A percentile compares a stretch with the other conserved stretches of the same genome.
Conservation (phyloP, 2,888 invertebrate species). For the Leucania comma region DNA sequence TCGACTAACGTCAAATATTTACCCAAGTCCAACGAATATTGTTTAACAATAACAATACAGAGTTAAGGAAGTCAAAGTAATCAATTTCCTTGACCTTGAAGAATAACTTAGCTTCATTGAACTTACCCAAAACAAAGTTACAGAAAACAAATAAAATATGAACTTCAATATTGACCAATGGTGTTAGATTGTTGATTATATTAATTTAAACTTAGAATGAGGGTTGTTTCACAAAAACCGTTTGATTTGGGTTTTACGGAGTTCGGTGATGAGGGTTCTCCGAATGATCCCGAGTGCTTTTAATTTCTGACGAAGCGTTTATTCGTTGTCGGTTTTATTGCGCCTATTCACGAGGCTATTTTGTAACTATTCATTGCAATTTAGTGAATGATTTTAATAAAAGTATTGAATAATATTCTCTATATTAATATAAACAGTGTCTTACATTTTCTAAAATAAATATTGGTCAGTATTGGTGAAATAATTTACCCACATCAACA, state of each 20-base stretch:
- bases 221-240: slow-evolving; percentile 70
- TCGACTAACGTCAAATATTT: slow-evolving; percentile 1
- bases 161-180: slow-evolving; percentile 63
- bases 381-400: not conserved
- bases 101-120: slow-evolving; percentile 18
- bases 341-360: slow-evolving; percentile 14
- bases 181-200: slow-evolving; percentile 65
- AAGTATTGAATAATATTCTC: not conserved
- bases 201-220: slow-evolving; percentile 71
- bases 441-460: too few relatives aligned
- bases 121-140: slow-evolving; percentile 36
- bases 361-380: slow-evolving; percentile 5
- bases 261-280: slow-evolving; percentile 76
- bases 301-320: slow-evolving; percentile 72
- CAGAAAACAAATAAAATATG: slow-evolving; percentile 59
- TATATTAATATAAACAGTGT: not conserved
- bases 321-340: slow-evolving; percentile 45
- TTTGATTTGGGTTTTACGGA: slow-evolving; percentile 74
- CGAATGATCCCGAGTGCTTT: slow-evolving; percentile 73
- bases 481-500: not conserved
- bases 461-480: not conserved
- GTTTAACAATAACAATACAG: slow-evolving; percentile 7
- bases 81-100: slow-evolving; percentile 43
- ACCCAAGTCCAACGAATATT: not conserved
- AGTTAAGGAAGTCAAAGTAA: slow-evolving; percentile 11